Evolutionary conservation across 2,113 vertebrate genomes (phyloP).

Genomic region (Stictonetta naevosa): DNA sequence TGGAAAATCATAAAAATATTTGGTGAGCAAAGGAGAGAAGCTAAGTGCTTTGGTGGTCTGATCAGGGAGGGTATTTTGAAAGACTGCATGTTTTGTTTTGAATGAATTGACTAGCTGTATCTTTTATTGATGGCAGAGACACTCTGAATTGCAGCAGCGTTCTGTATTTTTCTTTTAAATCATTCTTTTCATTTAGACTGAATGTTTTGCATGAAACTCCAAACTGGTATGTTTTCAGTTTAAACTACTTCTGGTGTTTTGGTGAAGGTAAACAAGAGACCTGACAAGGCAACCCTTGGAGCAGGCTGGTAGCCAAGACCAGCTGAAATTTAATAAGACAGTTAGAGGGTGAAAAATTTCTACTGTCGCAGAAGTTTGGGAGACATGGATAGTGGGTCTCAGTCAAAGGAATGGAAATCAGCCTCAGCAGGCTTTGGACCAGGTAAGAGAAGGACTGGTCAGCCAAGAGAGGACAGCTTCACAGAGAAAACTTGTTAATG

Average conservation of each 20-base stretch:
- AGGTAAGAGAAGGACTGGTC: neutral
- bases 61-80: slow-evolving; percentile 59
- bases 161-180: slow-evolving; percentile 40
- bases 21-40: slow-evolving; percentile 74
- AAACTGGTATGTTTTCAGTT: slow-evolving; percentile 4
- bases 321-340: neutral
- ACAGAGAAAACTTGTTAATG: neutral
- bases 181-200: slow-evolving; percentile 28
- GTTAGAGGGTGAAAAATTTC: slow-evolving; percentile 6
- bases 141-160: neutral
- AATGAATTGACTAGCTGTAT: slow-evolving; percentile 28
- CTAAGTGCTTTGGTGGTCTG: slow-evolving; percentile 79
- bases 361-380: neutral
- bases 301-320: slow-evolving; percentile 2
- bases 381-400: neutral
- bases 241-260: slow-evolving; percentile 20
- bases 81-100: slow-evolving; percentile 65
- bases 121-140: slow-evolving; percentile 39
- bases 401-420: neutral
- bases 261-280: slow-evolving; percentile 45
- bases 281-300: slow-evolving; percentile 16
- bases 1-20: slow-evolving; percentile 82
- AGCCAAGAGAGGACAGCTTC: neutral
- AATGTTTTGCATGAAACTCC: neutral
- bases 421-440: neutral